Conservation (phyloP, 2,113 vertebrate genomes). For the Anoura caudifer region DNA sequence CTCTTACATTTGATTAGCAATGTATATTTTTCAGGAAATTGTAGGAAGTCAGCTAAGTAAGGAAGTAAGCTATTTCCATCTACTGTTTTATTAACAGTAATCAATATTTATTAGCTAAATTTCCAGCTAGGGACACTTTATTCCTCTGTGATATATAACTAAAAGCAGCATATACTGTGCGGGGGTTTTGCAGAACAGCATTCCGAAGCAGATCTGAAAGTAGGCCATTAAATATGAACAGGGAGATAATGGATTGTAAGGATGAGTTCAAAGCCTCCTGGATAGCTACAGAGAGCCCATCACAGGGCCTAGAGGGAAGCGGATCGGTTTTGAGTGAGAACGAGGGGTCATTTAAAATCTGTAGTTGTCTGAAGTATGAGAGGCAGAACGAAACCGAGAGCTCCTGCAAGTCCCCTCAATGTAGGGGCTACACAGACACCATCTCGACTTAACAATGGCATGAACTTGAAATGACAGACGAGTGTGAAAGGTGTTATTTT, state of each 20-base stretch:
- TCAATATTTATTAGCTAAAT: background rate
- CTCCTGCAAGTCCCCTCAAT: background rate
- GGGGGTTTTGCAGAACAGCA: background rate
- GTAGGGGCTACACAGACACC: background rate
- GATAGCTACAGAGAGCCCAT: background rate
- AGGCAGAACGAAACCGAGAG: background rate
- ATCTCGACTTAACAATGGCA: background rate
- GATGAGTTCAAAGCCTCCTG: background rate
- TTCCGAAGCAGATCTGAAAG: background rate
- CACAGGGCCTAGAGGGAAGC: background rate
- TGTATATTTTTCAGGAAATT: background rate
- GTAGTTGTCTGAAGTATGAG: background rate
- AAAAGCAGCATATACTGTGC: background rate
- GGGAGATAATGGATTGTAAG: background rate
- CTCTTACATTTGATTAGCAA: background rate
- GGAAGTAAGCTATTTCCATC: background rate
- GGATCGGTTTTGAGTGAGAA: background rate
- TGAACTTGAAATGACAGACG: conserved; percentile 52
- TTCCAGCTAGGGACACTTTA: background rate
- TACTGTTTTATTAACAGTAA: background rate
- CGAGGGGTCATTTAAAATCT: background rate
- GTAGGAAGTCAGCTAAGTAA: background rate
- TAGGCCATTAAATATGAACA: background rate
- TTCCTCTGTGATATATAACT: background rate
- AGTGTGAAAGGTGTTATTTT: conserved; percentile 21